Evolutionary conservation across 1,140 invertebrate genomes (phyloP).

Genomic region (Pomacea maculata): DNA sequence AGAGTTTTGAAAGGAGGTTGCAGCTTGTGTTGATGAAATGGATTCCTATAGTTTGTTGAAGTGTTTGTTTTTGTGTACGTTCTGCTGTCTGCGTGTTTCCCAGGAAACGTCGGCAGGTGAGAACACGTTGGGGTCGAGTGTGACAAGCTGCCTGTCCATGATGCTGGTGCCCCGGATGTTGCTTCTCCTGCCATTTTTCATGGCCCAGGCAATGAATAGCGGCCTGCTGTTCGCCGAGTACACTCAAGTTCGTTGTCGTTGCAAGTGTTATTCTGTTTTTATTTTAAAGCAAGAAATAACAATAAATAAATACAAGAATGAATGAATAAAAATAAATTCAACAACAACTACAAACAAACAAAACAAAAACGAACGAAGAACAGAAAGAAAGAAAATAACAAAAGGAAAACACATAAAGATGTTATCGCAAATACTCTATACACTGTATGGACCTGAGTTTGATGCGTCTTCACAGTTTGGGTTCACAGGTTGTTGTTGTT

Average conservation of each 20-base stretch:
- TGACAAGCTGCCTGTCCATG: constrained; percentile 20
- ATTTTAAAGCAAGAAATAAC: background rate
- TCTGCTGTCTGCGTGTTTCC: too few relatives aligned
- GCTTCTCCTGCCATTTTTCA: constrained; percentile 28
- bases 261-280: background rate
- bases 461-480: background rate
- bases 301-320: background rate
- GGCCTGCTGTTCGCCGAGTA: constrained; percentile 29
- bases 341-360: too few relatives aligned
- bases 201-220: constrained; percentile 29
- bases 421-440: too few relatives aligned
- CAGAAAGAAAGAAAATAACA: background rate
- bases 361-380: background rate
- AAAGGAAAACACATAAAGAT: too few relatives aligned
- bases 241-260: constrained; percentile 14
- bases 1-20: too few relatives aligned
- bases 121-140: constrained; percentile 3
- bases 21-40: too few relatives aligned
- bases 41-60: too few relatives aligned
- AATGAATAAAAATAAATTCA: background rate
- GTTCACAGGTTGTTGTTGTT: background rate
- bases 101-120: constrained; percentile 8
- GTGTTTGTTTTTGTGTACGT: too few relatives aligned
- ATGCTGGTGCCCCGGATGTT: constrained; percentile 26
- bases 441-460: too few relatives aligned